Percentiles rank a stretch among this genome's conserved stretches.
Evolutionary conservation across 2,797 vertebrate species (phyloP).

Genomic region (Denticeps clupeoides): DNA sequence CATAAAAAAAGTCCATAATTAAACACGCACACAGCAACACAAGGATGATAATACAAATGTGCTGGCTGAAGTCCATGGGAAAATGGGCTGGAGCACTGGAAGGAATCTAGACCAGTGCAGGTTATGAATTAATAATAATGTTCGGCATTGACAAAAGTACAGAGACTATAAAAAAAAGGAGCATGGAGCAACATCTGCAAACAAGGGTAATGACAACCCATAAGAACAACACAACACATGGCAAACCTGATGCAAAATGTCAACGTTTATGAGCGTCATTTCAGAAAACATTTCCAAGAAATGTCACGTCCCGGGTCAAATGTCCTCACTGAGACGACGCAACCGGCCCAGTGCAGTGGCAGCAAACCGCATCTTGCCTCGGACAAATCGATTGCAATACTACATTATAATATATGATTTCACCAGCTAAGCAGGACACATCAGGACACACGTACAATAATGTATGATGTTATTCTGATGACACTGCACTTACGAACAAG

Average conservation of each 20-base stretch:
- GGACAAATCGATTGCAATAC: not conserved
- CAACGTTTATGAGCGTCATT: no score
- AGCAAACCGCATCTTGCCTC: not conserved
- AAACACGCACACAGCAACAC: no score
- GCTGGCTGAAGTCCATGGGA: not conserved
- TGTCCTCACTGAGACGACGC: not conserved
- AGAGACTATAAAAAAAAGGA: no score
- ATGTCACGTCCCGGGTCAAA: no score
- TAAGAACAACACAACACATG: no score
- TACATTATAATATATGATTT: conserved; percentile 3
- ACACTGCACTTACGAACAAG: no score
- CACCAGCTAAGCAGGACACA: not conserved
- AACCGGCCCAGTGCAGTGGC: not conserved
- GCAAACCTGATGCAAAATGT: no score
- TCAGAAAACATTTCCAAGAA: no score
- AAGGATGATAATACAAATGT: not conserved
- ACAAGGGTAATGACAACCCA: no score
- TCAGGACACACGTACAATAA: not conserved
- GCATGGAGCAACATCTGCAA: no score
- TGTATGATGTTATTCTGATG: not conserved
- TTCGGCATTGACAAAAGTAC: no score
- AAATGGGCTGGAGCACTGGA: not conserved
- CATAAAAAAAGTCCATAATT: no score
- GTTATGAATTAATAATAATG: not conserved
- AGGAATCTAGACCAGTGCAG: not conserved